Conservation (phyloP, 1,140 invertebrate species). For the Spodoptera litura region DNA sequence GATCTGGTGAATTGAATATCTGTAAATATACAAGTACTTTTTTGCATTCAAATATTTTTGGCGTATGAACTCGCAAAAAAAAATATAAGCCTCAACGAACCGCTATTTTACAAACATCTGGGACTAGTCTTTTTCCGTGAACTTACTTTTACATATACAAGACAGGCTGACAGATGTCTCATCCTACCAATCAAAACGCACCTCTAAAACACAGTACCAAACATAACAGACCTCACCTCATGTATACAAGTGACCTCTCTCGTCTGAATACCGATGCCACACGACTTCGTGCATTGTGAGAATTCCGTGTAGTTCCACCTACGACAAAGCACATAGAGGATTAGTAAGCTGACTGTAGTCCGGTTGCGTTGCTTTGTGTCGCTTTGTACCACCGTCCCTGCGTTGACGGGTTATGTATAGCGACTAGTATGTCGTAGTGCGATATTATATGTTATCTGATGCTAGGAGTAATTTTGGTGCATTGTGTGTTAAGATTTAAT, state of each 20-base stretch:
- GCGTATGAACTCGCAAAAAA: no score
- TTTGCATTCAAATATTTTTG: no score
- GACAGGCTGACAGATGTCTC: no score
- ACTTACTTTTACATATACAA: no score
- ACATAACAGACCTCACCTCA: slow-evolving; percentile 85
- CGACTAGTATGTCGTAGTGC: background rate
- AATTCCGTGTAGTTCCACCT: slow-evolving; percentile 96
- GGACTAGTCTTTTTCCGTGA: no score
- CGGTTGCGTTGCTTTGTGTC: background rate
- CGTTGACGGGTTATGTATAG: background rate
- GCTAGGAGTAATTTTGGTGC: background rate
- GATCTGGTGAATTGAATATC: no score
- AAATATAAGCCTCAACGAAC: no score
- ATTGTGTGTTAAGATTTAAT: no score
- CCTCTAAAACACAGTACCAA: background rate
- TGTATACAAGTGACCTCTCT: slow-evolving; percentile 97
- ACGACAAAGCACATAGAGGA: slow-evolving; percentile 57
- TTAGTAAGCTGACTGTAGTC: background rate
- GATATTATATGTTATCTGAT: background rate
- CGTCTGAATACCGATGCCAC: slow-evolving; percentile 96
- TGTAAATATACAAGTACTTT: no score
- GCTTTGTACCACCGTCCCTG: background rate
- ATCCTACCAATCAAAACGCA: no score
- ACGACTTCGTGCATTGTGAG: slow-evolving; percentile 94
- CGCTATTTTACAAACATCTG: no score